A percentile compares a stretch with the other conserved stretches of the same genome.
phyloP scores from a whole-genome alignment of 2,113 vertebrate species.

The Trichomycterus rosablanca region DNA sequence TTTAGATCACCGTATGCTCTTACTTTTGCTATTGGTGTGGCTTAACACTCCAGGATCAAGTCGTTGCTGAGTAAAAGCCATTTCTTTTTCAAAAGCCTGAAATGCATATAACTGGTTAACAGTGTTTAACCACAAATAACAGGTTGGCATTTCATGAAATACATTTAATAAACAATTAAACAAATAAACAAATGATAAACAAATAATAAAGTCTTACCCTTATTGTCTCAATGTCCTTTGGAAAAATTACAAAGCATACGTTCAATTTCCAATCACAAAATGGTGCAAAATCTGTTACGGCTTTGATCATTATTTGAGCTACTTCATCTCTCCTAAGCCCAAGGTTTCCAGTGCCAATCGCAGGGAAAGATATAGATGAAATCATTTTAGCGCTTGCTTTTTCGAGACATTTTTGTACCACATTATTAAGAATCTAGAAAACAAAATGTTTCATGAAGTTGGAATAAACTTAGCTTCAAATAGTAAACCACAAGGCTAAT shows the following conservation, averaged over 20 bases:
- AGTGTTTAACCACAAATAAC: not conserved
- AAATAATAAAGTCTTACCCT: slow-evolving; percentile 57
- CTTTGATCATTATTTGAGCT: slow-evolving; percentile 60
- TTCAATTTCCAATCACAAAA: not conserved
- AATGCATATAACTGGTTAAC: slow-evolving; percentile 5
- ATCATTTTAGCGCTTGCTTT: accelerated
- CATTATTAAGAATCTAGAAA: slow-evolving; percentile 55
- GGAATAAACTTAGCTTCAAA: no score
- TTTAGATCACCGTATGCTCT: not conserved
- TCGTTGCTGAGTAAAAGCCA: not conserved
- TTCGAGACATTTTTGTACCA: slow-evolving; percentile 50
- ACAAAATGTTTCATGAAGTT: no score
- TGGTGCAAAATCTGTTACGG: slow-evolving; percentile 56
- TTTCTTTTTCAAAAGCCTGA: slow-evolving; percentile 56
- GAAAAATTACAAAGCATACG: slow-evolving; percentile 70
- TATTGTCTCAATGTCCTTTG: slow-evolving; percentile 26
- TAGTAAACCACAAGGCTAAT: no score
- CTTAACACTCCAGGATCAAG: not conserved
- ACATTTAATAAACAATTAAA: not conserved
- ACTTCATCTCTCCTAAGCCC: not conserved
- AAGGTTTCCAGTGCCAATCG: slow-evolving; percentile 58
- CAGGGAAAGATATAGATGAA: slow-evolving; percentile 76
- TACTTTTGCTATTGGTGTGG: slow-evolving; percentile 29
- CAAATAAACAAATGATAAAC: not conserved
- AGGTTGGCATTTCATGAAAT: not conserved